Percentiles rank a stretch among this genome's conserved stretches.
Evolutionary conservation across 2,888 invertebrate genomes (phyloP).

Genomic region (Eretmocerus hayati): DNA sequence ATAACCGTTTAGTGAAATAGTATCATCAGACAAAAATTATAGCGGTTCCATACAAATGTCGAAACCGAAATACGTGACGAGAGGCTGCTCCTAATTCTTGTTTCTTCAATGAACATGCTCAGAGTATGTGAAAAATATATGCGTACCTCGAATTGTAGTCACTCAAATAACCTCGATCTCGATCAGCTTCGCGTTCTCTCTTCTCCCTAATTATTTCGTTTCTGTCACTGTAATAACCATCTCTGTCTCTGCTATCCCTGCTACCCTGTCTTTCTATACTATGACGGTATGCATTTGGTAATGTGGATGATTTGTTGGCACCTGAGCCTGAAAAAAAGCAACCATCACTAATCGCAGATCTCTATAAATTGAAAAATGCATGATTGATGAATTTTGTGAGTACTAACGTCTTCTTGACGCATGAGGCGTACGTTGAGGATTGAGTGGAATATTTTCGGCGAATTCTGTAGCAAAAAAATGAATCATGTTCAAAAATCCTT

Average conservation of each 20-base stretch:
- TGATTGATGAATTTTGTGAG: too few species aligned
- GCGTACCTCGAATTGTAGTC: slow-evolving; percentile 61
- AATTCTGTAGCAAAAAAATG: slow-evolving; percentile 58
- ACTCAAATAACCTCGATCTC: slow-evolving; percentile 70
- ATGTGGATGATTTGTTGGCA: slow-evolving; percentile 73
- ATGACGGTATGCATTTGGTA: slow-evolving; percentile 71
- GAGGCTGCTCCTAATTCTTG: too few species aligned
- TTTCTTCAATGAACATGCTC: too few species aligned
- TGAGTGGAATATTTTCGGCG: slow-evolving; percentile 78
- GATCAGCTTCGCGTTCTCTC: slow-evolving; percentile 56
- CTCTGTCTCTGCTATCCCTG: slow-evolving; percentile 69
- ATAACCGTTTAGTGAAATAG: too few species aligned
- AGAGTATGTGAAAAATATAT: too few species aligned
- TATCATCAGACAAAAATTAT: too few species aligned
- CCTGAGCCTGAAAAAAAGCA: slow-evolving; percentile 56
- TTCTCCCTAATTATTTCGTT: slow-evolving; percentile 71
- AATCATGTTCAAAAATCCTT: too few species aligned
- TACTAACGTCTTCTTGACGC: slow-evolving; percentile 78
- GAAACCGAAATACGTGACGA: too few species aligned
- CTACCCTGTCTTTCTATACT: slow-evolving; percentile 53
- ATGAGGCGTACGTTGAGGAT: slow-evolving; percentile 77
- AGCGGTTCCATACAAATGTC: too few species aligned
- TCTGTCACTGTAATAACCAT: slow-evolving; percentile 85
- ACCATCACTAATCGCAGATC: slow-evolving; percentile 4
- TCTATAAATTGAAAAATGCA: slow-evolving; percentile 10